Percentiles rank a stretch among this genome's conserved stretches.
These are phyloP conservation scores for Latrodectus geometricus DNA, from an alignment of 1,140 invertebrate genomes.

Conservation along the genomic window DNA sequence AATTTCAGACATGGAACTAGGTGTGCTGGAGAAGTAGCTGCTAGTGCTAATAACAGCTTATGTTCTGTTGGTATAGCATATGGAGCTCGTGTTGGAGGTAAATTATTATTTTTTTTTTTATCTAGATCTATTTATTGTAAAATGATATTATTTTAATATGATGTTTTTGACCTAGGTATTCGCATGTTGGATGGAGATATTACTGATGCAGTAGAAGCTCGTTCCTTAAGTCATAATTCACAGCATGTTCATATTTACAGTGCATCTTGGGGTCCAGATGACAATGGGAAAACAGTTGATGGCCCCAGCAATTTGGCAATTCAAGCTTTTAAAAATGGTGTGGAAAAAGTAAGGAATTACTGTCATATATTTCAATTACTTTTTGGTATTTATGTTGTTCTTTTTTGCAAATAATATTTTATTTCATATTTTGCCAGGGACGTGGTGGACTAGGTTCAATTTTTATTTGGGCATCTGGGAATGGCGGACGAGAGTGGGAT, in stretches of 20 bases:
- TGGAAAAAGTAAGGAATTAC: conserved; percentile 79
- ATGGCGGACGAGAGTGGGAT: conserved; percentile 90
- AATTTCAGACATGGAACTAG: conserved; percentile 71
- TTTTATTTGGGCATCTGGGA: conserved; percentile 99
- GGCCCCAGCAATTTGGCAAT: conserved; percentile 94
- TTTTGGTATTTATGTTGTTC: too few relatives aligned
- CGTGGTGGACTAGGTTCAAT: conserved; percentile 95
- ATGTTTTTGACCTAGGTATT: conserved; percentile 71
- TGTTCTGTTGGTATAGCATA: conserved; percentile 94
- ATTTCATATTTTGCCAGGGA: conserved; percentile 72
- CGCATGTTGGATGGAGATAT: conserved; percentile 91
- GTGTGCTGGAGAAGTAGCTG: conserved; percentile 78
- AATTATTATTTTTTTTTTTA: not conserved
- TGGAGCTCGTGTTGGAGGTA: conserved; percentile 91
- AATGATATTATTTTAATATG: not conserved
- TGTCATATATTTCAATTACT: too few relatives aligned
- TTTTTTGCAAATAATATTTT: not conserved
- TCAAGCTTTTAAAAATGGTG: conserved; percentile 94
- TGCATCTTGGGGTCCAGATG: conserved; percentile 94
- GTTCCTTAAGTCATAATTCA: conserved; percentile 70
- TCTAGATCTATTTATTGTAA: not conserved
- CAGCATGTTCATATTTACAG: conserved; percentile 84
- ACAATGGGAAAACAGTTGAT: conserved; percentile 98
- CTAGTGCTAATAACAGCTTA: conserved; percentile 90
- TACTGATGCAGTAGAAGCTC: conserved; percentile 87